Base-by-base conservation (phyloP, 64 coral and sea anemone species). In the Porites lutea region DNA sequence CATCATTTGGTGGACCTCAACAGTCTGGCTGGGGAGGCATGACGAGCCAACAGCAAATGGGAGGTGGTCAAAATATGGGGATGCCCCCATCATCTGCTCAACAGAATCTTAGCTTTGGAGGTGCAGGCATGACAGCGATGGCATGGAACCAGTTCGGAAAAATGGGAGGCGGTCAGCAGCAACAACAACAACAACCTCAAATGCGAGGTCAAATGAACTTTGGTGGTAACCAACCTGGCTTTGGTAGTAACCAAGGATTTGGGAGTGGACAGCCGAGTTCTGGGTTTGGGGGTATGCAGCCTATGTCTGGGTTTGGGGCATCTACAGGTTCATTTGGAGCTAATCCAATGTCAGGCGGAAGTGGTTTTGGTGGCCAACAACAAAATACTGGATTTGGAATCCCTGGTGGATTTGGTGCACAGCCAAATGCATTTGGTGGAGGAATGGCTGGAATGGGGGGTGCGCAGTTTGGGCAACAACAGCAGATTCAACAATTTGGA, bases 131-230 rank as follows among this genome's bases (percentile, higher is more conserved):
- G 88, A 91, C 83, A 20, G 94, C 88, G 15, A 89, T 99, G 94
- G 97, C 97, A 54, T 89, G 88, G 22, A 92, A 86, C 43, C 97
- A 99, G 72, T 99, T 96, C 88, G 88, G 94, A 72, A 99, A 99
- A 91, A 86, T 94, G 94, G 90, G 90, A 51, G 90, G 71, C 60
- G 52, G 67, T 58, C 80, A 61, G 12, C 86, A 70, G 46, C 82
- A 92, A 52, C 89, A 83, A 68, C 82, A 89, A 60, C 86, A 82
- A 12, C 88, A 89, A 12, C 88, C 73, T 13, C 74, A 60, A 89
- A 87, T 94, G 79, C 84, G 82, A 60, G 57, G 77, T 48, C 94
- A 95, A 86, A 85, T 83, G 86, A 78, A 90, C 65, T 91, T 87
- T 96, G 89, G 89, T 79, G 82, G 91, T 43, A 87, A 86, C 72